Evolutionary conservation across 2,888 invertebrate species (phyloP).

Genomic region (Acronicta alni): DNA sequence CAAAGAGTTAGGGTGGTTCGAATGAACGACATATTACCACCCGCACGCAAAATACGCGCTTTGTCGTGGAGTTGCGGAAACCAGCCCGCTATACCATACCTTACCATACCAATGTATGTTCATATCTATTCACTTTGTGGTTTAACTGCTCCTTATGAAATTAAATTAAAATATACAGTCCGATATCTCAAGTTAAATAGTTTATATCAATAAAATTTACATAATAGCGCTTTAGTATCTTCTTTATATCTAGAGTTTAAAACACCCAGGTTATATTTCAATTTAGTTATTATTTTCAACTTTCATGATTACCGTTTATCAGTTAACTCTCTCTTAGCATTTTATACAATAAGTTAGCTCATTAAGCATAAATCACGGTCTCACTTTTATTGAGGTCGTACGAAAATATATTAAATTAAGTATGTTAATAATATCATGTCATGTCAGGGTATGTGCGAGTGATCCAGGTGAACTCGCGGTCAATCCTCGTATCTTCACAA

Average conservation of each 20-base stretch:
- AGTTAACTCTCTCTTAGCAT: conserved; percentile 31
- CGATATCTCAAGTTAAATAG: conserved; percentile 31
- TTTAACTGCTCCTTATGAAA: too few species aligned
- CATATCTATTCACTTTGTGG: too few species aligned
- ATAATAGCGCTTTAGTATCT: conserved; percentile 26
- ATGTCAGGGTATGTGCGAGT: too few species aligned
- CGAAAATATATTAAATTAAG: background rate
- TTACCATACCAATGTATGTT: too few species aligned
- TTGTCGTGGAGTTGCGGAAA: too few species aligned
- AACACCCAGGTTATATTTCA: conserved; percentile 29
- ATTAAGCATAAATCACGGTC: background rate
- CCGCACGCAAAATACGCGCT: too few species aligned
- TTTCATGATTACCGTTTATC: conserved; percentile 37
- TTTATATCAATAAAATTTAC: conserved; percentile 44
- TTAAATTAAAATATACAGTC: background rate
- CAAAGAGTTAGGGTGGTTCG: too few species aligned
- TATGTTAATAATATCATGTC: background rate
- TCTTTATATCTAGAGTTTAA: conserved; percentile 8
- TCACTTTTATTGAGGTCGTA: background rate
- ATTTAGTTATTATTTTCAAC: conserved; percentile 44
- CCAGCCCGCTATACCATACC: too few species aligned
- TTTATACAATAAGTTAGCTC: background rate
- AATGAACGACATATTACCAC: too few species aligned
- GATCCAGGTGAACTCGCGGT: too few species aligned
- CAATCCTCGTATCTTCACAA: too few species aligned